phyloP scores from a whole-genome alignment of 1,140 invertebrate genomes.

The Monochamus saltuarius region DNA sequence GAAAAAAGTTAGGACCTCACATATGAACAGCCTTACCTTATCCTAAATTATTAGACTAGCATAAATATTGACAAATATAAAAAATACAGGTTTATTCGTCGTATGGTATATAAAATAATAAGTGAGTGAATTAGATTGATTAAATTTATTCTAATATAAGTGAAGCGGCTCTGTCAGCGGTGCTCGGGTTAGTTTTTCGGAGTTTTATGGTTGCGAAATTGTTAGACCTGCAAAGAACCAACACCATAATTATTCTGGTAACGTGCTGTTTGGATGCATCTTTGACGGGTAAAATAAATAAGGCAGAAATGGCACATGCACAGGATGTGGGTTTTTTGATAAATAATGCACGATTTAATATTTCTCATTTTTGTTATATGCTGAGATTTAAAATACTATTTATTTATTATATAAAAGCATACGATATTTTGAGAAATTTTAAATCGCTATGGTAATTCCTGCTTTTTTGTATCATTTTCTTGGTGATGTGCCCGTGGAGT shows the following conservation, averaged over 20 bases:
- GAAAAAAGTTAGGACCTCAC: too few species aligned
- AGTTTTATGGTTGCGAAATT: slow-evolving; percentile 84
- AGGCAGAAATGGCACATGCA: slow-evolving; percentile 22
- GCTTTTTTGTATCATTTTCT: slow-evolving; percentile 9
- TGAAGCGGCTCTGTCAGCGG: slow-evolving; percentile 81
- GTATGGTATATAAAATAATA: slow-evolving; percentile 6
- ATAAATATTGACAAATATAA: slow-evolving; percentile 9
- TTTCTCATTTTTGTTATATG: too few species aligned
- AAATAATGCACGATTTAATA: neutral
- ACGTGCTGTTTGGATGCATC: too few species aligned
- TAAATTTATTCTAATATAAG: slow-evolving; percentile 56
- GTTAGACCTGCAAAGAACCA: slow-evolving; percentile 67
- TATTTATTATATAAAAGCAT: too few species aligned
- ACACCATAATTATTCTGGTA: slow-evolving; percentile 32
- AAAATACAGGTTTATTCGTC: slow-evolving; percentile 6
- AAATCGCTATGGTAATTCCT: too few species aligned
- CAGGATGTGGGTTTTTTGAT: slow-evolving; percentile 36
- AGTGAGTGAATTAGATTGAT: neutral
- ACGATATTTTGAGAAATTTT: too few species aligned
- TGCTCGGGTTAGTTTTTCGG: slow-evolving; percentile 76
- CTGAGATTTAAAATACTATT: too few species aligned
- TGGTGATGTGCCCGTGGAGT: slow-evolving; percentile 56
- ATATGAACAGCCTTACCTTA: too few species aligned
- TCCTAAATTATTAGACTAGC: slow-evolving; percentile 2
- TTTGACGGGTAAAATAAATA: slow-evolving; percentile 31